These are phyloP conservation scores for Zoanthus gigantus DNA, from an alignment of 92 coral and sea anemone genomes.

Conservation along the genomic window DNA sequence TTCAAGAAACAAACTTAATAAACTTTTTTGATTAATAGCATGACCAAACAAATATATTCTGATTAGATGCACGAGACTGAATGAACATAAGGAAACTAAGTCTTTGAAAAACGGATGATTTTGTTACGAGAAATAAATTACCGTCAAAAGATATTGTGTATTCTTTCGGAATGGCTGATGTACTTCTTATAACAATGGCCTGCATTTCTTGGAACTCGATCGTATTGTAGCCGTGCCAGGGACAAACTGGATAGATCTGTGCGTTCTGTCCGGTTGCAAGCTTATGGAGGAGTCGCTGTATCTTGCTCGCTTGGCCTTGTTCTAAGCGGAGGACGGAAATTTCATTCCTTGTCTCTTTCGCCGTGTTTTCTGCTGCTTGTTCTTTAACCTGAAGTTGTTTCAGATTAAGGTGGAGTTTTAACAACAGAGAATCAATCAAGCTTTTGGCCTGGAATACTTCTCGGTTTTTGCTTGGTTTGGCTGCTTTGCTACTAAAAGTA, in stretches of 20 bases:
- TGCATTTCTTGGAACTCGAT: slow-evolving; percentile 60
- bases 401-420: slow-evolving; percentile 52
- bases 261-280: slow-evolving; percentile 32
- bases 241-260: slow-evolving; percentile 38
- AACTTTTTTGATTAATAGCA: too few relatives aligned
- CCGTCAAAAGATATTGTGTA: slow-evolving; percentile 68
- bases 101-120: too few relatives aligned
- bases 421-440: slow-evolving; percentile 42
- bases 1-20: too few relatives aligned
- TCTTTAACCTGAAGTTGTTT: slow-evolving; percentile 25
- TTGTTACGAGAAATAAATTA: neutral
- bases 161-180: slow-evolving; percentile 54
- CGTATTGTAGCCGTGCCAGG: slow-evolving; percentile 39
- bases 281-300: slow-evolving; percentile 57
- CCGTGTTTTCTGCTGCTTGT: slow-evolving; percentile 15
- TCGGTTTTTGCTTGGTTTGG: slow-evolving; percentile 15
- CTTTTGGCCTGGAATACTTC: slow-evolving; percentile 32
- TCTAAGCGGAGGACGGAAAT: slow-evolving; percentile 34
- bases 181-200: slow-evolving; percentile 57
- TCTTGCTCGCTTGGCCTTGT: slow-evolving; percentile 51
- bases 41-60: too few relatives aligned
- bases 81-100: too few relatives aligned
- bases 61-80: too few relatives aligned
- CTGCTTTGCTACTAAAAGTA: neutral
- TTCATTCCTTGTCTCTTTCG: slow-evolving; percentile 41